phyloP scores from a whole-genome alignment of 2,113 vertebrate genomes.

The Trichechus manatus region DNA sequence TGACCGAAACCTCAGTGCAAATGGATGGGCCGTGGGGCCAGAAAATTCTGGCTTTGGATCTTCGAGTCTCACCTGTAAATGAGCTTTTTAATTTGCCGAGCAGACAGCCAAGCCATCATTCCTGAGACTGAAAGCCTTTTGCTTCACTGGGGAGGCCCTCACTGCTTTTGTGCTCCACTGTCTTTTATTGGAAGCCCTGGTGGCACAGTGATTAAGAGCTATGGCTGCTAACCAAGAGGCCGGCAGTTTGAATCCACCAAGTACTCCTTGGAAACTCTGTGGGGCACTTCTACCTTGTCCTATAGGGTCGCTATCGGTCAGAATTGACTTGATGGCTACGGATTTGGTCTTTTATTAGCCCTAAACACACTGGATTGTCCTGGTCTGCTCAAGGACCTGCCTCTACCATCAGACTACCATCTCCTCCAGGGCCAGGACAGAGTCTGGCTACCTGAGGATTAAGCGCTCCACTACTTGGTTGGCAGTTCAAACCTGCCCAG shows the following conservation, averaged over 20 bases:
- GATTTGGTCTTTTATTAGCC: not conserved
- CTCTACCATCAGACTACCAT: not conserved
- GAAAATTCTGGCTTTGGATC: not conserved
- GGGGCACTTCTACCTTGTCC: too few species aligned
- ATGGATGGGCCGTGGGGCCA: rapidly evolving
- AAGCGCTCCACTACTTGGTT: not conserved
- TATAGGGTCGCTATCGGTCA: too few species aligned
- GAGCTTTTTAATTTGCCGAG: not conserved
- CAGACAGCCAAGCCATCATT: not conserved
- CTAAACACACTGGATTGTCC: too few species aligned
- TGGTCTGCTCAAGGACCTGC: not conserved
- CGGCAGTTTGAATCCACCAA: too few species aligned
- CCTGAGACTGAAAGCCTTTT: not conserved
- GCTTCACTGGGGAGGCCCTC: not conserved
- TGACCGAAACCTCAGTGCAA: rapidly evolving
- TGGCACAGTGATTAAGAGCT: too few species aligned
- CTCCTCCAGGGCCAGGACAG: not conserved
- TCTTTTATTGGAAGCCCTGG: too few species aligned
- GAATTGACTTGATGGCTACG: too few species aligned
- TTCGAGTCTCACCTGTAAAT: not conserved
- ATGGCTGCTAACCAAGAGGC: too few species aligned
- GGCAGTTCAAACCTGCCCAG: too few species aligned
- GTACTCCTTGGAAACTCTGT: too few species aligned
- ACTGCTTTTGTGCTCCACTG: rapidly evolving
- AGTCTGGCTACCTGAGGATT: not conserved